Evolutionary conservation across 2,797 vertebrate genomes (phyloP).

Genomic region (Ctenopoma multispine): DNA sequence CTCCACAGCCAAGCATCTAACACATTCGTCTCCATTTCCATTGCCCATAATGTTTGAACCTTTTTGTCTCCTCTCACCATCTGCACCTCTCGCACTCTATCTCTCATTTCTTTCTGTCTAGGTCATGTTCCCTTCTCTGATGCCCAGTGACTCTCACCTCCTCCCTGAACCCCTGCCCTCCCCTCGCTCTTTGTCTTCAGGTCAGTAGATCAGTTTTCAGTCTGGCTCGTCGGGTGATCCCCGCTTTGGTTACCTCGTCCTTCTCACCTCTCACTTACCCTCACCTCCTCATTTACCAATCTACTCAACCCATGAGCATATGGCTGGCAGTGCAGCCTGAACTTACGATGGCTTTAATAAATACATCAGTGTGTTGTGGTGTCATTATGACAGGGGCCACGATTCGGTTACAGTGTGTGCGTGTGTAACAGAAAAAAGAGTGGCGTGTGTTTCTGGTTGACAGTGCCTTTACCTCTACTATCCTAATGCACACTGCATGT

Average conservation of each 20-base stretch:
- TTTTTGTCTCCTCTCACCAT: conserved; percentile 30
- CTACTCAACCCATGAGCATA: conserved; percentile 60
- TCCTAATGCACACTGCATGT: conserved; percentile 41
- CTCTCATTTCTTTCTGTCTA: conserved; percentile 25
- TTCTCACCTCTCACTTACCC: conserved; percentile 74
- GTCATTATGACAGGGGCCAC: conserved; percentile 73
- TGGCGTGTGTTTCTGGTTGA: conserved; percentile 40
- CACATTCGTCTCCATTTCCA: conserved; percentile 45
- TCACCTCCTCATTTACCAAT: conserved; percentile 51
- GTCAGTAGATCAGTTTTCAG: conserved; percentile 79
- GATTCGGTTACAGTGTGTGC: conserved; percentile 58
- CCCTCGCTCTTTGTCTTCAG: conserved; percentile 58
- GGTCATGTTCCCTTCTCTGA: conserved; percentile 59
- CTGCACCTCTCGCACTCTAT: conserved; percentile 12
- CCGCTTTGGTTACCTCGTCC: conserved; percentile 75
- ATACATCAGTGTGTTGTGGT: conserved; percentile 60
- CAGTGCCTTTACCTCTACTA: conserved; percentile 53
- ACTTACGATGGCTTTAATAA: conserved; percentile 65
- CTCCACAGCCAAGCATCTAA: conserved; percentile 24
- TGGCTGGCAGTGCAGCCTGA: conserved; percentile 60
- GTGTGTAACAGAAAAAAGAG: conserved; percentile 24
- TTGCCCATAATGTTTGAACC: conserved; percentile 34
- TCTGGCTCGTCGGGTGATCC: conserved; percentile 63
- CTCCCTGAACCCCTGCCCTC: conserved; percentile 30
- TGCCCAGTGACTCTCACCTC: conserved; percentile 48